A percentile compares a stretch with the other conserved stretches of the same genome.
Evolutionary conservation across 2,797 vertebrate species (phyloP).

Genomic region (Tenualosa ilisha): DNA sequence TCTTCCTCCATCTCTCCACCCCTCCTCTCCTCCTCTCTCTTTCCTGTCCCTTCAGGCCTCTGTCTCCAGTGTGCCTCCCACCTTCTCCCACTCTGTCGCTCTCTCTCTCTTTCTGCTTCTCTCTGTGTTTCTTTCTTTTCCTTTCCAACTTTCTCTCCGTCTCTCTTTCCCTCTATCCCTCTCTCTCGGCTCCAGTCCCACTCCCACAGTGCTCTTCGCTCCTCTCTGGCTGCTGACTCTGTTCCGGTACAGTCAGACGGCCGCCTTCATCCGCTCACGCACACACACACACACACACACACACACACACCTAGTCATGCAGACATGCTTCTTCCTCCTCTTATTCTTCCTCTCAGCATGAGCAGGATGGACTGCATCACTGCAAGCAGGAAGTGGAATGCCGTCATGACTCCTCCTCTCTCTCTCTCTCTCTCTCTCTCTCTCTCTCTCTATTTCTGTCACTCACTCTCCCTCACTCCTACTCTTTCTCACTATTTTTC

Average conservation of each 20-base stretch:
- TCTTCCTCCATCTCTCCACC: slow-evolving; percentile 50
- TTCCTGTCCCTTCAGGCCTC: no score
- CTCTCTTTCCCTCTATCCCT: background rate
- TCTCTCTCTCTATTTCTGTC: background rate
- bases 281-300: background rate
- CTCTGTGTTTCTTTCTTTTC: background rate
- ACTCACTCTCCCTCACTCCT: no score
- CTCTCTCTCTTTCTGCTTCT: background rate
- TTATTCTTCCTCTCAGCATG: no score
- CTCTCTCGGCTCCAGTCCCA: background rate
- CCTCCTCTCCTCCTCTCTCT: slow-evolving; percentile 22
- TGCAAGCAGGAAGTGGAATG: no score
- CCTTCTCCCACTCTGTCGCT: background rate
- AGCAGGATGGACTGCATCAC: no score
- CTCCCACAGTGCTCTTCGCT: no score
- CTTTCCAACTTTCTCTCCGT: background rate
- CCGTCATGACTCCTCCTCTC: no score
- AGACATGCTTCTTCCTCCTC: background rate
- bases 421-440: background rate
- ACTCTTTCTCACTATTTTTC: no score
- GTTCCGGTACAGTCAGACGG: no score
- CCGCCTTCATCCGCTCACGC: background rate
- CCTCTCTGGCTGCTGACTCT: background rate
- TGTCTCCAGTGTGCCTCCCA: background rate
- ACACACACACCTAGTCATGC: background rate